Evolutionary conservation across 1,140 invertebrate species (phyloP).

Genomic region (Diorhabda sublineata): DNA sequence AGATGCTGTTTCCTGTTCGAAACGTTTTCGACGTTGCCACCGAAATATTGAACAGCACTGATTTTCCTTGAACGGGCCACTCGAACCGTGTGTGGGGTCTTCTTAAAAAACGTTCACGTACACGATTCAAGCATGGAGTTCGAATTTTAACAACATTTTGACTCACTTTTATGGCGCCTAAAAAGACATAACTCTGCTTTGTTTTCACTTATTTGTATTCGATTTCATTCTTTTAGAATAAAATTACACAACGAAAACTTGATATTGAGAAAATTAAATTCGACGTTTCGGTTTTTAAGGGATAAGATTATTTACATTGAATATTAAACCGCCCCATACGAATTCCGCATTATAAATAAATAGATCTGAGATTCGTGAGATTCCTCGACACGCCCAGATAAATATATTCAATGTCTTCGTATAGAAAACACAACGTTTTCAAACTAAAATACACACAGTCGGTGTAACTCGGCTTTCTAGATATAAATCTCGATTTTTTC

Average conservation of each 20-base stretch:
- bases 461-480: neutral
- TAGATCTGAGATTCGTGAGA: neutral
- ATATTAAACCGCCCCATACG: no score
- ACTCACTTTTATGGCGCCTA: neutral
- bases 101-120: neutral
- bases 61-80: neutral
- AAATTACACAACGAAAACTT: no score
- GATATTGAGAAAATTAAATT: no score
- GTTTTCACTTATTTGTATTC: no score
- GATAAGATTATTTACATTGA: no score
- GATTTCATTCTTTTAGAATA: no score
- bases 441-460: neutral
- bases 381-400: neutral
- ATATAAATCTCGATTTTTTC: slow-evolving; percentile 1
- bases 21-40: neutral
- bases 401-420: neutral
- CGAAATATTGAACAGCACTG: neutral
- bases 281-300: no score
- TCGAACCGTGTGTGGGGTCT: neutral
- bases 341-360: no score
- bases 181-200: no score
- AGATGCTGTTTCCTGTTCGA: neutral
- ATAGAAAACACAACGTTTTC: neutral
- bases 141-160: neutral
- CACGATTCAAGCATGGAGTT: neutral